These are phyloP conservation scores for Diuraphis noxia DNA, from an alignment of 1,140 invertebrate species.

Conservation along the genomic window DNA sequence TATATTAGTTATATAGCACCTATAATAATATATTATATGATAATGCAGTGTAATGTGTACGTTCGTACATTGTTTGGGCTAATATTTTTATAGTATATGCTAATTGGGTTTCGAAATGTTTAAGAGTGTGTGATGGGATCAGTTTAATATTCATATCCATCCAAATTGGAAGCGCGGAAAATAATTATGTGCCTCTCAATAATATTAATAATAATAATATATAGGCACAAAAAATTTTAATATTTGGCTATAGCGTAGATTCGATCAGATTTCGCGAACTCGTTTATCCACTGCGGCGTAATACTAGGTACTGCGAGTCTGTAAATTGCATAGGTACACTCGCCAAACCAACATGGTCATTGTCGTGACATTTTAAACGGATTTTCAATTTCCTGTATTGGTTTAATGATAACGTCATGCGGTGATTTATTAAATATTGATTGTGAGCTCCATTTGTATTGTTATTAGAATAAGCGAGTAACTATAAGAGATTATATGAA, in stretches of 20 bases:
- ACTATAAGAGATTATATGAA: not conserved
- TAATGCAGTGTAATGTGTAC: not conserved
- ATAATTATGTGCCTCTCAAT: not conserved
- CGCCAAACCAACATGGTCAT: not conserved
- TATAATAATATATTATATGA: not conserved
- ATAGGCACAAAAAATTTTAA: not conserved
- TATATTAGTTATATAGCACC: too few relatives aligned
- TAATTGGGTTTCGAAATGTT: not conserved
- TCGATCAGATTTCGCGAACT: not conserved
- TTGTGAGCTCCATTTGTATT: not conserved
- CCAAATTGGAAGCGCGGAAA: not conserved
- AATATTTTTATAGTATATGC: not conserved
- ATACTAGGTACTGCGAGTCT: not conserved
- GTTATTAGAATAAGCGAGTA: not conserved
- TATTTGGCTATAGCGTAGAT: not conserved
- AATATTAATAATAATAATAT: not conserved
- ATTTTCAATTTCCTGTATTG: not conserved
- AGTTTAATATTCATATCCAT: slow-evolving; percentile 1
- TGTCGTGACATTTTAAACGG: not conserved
- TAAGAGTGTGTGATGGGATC: not conserved
- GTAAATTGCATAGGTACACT: too few relatives aligned
- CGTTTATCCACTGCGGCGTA: too few relatives aligned
- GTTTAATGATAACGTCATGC: not conserved
- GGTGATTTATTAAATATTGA: not conserved
- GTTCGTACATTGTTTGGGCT: not conserved